Conservation (phyloP, 2,888 invertebrate genomes). For the Agrenia bidenticulata region DNA sequence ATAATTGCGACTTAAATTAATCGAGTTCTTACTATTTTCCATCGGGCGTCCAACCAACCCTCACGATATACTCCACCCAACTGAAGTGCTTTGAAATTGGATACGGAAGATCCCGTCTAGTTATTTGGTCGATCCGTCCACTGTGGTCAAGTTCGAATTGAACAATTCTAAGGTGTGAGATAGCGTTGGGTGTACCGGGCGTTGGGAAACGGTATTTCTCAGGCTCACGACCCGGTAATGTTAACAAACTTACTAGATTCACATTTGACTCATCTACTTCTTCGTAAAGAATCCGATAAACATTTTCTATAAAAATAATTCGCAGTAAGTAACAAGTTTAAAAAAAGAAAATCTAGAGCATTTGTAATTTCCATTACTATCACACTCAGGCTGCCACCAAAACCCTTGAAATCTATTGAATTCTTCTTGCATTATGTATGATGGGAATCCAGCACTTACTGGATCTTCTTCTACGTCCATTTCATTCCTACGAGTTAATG, state of each 20-base stretch:
- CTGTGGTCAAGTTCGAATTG: conserved; percentile 63
- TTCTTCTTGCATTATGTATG: conserved; percentile 98
- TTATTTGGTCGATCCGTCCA: conserved; percentile 72
- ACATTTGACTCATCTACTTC: conserved; percentile 72
- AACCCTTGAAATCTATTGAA: conserved; percentile 94
- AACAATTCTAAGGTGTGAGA: conserved; percentile 72
- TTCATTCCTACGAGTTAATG: conserved; percentile 67
- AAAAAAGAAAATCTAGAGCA: neutral
- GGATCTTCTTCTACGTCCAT: conserved; percentile 74
- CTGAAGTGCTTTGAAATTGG: conserved; percentile 80
- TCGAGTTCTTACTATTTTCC: conserved; percentile 69
- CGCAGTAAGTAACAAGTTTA: neutral
- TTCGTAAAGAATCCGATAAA: conserved; percentile 60
- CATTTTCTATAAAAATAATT: neutral
- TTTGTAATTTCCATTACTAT: conserved; percentile 28
- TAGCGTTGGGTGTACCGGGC: conserved; percentile 86
- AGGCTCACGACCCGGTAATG: conserved; percentile 49
- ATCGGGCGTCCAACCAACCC: conserved; percentile 94
- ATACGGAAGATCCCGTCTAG: conserved; percentile 72
- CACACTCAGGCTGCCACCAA: conserved; percentile 88
- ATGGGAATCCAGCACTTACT: conserved; percentile 89
- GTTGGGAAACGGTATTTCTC: conserved; percentile 70
- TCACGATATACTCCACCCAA: conserved; percentile 91
- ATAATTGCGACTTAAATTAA: too few relatives aligned
- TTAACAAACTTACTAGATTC: conserved; percentile 72